Evolutionary conservation across 2,797 vertebrate genomes (phyloP).

Genomic region (Rhabdophis nuchalis): DNA sequence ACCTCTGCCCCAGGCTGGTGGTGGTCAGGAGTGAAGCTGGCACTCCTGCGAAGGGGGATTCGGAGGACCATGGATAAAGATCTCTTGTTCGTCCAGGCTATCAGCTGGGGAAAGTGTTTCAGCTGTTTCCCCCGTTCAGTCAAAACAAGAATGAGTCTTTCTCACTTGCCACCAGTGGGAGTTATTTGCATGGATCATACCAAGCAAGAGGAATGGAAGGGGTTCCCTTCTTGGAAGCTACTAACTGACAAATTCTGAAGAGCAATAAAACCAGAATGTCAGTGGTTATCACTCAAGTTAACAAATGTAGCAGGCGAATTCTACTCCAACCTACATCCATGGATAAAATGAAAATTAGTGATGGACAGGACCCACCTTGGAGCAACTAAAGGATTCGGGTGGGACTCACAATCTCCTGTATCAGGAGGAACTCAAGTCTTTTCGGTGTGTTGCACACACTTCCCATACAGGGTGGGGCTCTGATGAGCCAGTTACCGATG

Average conservation of each 20-base stretch:
- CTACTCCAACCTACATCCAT: background rate
- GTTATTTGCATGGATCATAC: slow-evolving; percentile 10
- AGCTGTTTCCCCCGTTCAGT: background rate
- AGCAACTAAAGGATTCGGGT: background rate
- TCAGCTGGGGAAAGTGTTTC: background rate
- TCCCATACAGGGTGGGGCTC: background rate
- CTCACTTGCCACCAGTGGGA: slow-evolving; percentile 25
- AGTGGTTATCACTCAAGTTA: no score
- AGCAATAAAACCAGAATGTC: background rate
- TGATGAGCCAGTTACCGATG: background rate
- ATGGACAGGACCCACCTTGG: background rate
- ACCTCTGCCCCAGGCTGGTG: slow-evolving; percentile 58
- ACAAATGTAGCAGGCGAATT: slow-evolving; percentile 2
- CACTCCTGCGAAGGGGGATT: slow-evolving; percentile 63
- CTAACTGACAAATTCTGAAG: background rate
- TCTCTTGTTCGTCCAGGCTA: accelerated
- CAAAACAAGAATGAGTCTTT: background rate
- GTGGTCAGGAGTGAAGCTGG: slow-evolving; percentile 69
- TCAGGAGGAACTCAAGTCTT: background rate
- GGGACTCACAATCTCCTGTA: background rate
- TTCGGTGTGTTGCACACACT: background rate
- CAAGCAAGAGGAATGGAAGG: slow-evolving; percentile 38
- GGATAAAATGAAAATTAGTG: background rate
- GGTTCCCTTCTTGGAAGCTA: background rate
- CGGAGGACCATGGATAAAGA: slow-evolving; percentile 64